These are phyloP conservation scores for Acrossocheilus wenchowensis DNA, from an alignment of 2,797 vertebrate species.

Conservation along the genomic window DNA sequence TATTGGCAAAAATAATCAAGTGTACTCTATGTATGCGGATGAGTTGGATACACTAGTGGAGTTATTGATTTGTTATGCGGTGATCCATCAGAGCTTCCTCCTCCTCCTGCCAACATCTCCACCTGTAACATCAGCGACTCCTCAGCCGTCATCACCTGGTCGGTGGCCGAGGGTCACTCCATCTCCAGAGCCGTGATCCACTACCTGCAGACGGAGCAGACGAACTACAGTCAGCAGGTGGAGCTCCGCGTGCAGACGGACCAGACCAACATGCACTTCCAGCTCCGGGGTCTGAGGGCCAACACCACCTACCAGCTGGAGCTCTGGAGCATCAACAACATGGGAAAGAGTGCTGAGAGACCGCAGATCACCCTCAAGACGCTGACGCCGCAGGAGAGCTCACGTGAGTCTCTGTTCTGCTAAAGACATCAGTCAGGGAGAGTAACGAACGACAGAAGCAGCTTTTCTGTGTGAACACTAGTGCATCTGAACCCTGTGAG, in stretches of 20 bases:
- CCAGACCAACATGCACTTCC: conserved; percentile 76
- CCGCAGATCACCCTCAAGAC: conserved; percentile 76
- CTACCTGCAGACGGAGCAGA: conserved; percentile 80
- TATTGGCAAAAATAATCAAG: background rate
- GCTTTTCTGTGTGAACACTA: background rate
- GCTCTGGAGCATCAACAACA: conserved; percentile 84
- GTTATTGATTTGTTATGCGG: background rate
- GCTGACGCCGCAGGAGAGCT: conserved; percentile 50
- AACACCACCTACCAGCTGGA: conserved; percentile 83
- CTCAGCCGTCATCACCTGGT: conserved; percentile 83
- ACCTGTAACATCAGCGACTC: conserved; percentile 84
- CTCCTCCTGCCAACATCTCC: conserved; percentile 81
- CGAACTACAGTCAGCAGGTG: conserved; percentile 82
- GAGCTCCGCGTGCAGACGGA: conserved; percentile 78
- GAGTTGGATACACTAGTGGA: background rate
- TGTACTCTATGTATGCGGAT: background rate
- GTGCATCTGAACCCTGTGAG: background rate
- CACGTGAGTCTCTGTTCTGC: conserved; percentile 38
- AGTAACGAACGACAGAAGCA: background rate
- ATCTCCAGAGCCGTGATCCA: conserved; percentile 82
- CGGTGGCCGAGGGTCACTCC: conserved; percentile 82
- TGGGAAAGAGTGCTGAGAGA: conserved; percentile 78
- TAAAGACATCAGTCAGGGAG: background rate
- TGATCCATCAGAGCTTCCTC: conserved; percentile 77
- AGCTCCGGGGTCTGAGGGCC: conserved; percentile 83